Base-by-base conservation (phyloP, 2,113 vertebrate species). In the Xenotilapia leptura region DNA sequence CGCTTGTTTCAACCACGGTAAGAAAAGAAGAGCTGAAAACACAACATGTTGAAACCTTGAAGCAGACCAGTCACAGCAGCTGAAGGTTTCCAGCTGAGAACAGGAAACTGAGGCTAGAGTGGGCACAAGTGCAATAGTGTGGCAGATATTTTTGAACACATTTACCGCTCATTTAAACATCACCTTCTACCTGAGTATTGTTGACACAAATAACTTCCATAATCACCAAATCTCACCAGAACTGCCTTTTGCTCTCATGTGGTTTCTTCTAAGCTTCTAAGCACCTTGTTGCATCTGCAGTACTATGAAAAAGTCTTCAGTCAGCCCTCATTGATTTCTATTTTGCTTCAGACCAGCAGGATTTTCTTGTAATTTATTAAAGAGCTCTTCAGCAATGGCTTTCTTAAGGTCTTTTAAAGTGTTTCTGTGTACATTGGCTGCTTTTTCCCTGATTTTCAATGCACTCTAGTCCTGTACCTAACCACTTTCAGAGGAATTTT, bases 71-170 rank as follows among this genome's bases (percentile, higher is more conserved):
- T 11, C 42, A n/a, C 45, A 31, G 70, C 26, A 31, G 70, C 70
- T 31, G 42, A 49, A 77, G 70, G 23, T 49, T 77, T 47, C 3
- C 45, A 31, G 45, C 70, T 77, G 23, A 49, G 45, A 77, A 0
- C 73, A 51, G 73, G 73, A 77, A 77, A 77, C 45, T 31, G 45
- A 51, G 42, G 73, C 45, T 77, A 17, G 45, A 33, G 26, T 31
- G 26, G 17, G 73, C 9, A 77, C 23, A 10, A 12, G 26, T 77
- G 15, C 26, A 49, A n/a, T 51, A 9, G 45, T n/a, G 45, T 77
- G 73, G 40, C 73, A 51, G 45, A 77, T 77, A 77, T 77, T 77
- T 77, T 33, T 77, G 26, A 19, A 49, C 73, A n/a, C 26, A 4
- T 13, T 51, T 77, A 77, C 26, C 2, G 9, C 23, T 49, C 42